Conservation (phyloP, 2,797 vertebrate genomes). For the Cuculus canorus region DNA sequence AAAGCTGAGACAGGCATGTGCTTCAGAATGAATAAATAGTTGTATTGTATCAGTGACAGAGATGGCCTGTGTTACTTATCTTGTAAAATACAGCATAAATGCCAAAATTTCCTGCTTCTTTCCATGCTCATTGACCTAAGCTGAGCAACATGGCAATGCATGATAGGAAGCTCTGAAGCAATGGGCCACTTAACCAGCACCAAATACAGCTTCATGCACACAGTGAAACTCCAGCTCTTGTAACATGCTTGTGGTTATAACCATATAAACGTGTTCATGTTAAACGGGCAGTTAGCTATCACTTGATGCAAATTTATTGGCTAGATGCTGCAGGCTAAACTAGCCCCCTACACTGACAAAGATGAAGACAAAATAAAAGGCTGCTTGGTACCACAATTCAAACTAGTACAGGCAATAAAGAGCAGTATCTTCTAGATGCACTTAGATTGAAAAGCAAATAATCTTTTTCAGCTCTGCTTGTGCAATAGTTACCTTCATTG, state of each 20-base stretch:
- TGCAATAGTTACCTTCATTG: not conserved
- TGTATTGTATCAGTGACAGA: slow-evolving; percentile 33
- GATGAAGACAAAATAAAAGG: not conserved
- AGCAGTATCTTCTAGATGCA: not conserved
- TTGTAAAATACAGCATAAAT: not conserved
- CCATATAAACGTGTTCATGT: not conserved
- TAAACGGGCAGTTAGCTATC: not conserved
- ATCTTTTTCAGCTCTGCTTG: not conserved
- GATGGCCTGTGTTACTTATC: slow-evolving; percentile 44
- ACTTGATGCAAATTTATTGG: not conserved
- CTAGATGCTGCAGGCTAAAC: not conserved
- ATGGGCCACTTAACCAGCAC: not conserved
- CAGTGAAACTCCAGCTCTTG: not conserved
- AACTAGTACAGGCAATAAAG: not conserved
- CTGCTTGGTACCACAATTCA: not conserved
- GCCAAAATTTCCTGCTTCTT: slow-evolving; percentile 4
- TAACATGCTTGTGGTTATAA: not conserved
- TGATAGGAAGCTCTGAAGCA: not conserved
- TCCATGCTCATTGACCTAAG: not conserved
- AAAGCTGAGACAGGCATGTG: slow-evolving; percentile 25
- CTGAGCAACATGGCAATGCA: accelerated
- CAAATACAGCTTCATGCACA: not conserved
- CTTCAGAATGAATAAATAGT: slow-evolving; percentile 35
- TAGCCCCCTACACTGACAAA: not conserved
- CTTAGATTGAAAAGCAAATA: not conserved